phyloP scores from a whole-genome alignment of 2,888 invertebrate species.

The Oscheius sp. region DNA sequence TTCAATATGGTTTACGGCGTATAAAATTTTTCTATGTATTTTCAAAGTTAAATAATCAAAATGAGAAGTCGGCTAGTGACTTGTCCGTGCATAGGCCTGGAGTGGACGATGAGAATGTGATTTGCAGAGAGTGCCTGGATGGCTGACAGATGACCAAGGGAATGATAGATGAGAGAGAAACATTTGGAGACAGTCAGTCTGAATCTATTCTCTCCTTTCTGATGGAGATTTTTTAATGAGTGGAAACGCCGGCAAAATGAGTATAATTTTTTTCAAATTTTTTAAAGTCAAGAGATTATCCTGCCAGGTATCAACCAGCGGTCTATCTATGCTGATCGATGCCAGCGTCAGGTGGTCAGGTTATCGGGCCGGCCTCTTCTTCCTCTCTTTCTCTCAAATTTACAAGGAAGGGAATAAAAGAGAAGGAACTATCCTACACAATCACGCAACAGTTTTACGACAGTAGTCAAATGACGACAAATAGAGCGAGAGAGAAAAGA shows the following conservation, averaged over 20 bases:
- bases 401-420: not conserved
- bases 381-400: constrained; percentile 18
- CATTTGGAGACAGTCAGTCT: no score
- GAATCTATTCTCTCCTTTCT: no score
- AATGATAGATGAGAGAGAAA: not conserved
- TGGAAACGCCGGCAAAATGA: no score
- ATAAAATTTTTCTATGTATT: no score
- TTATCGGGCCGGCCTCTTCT: constrained; percentile 15
- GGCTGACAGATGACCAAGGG: not conserved
- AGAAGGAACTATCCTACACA: not conserved
- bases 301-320: constrained; percentile 21
- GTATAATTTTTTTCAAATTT: not conserved
- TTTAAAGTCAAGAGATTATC: not conserved
- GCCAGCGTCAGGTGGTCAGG: constrained; percentile 26
- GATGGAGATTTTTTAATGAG: no score
- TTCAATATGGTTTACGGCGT: no score
- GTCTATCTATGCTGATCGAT: constrained; percentile 29
- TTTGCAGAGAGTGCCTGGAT: no score
- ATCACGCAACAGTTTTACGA: constrained; percentile 17
- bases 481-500: not conserved
- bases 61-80: no score
- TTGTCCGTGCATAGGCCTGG: no score
- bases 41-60: no score
- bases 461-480: not conserved
- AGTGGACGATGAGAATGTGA: no score